Conservation (phyloP, 37 sponge, comb jelly and placozoan genomes). For the Tethya wilhelma region DNA sequence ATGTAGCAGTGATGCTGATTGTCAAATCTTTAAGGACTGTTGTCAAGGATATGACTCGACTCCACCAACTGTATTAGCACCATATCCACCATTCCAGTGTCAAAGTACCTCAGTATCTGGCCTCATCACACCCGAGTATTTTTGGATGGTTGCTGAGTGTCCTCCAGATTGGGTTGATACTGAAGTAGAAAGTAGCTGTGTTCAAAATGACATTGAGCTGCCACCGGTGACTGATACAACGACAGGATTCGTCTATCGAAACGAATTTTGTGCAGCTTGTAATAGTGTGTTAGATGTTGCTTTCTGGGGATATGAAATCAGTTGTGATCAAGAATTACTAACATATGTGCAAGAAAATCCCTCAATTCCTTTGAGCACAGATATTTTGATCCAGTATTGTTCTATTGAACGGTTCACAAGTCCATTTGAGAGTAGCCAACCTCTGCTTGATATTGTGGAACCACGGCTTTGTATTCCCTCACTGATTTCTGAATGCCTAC, state of each 20-base stretch:
- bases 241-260: conserved; percentile 48
- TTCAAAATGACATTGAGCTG: background rate
- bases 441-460: too few species aligned
- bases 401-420: too few species aligned
- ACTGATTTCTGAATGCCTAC: too few species aligned
- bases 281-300: too few species aligned
- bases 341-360: too few species aligned
- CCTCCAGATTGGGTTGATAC: conserved; percentile 8
- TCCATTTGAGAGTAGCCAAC: too few species aligned
- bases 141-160: conserved; percentile 33
- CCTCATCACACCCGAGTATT: background rate
- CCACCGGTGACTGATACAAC: conserved; percentile 35
- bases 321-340: too few species aligned
- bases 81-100: background rate
- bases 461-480: too few species aligned
- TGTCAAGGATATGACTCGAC: background rate
- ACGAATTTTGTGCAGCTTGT: conserved; percentile 55
- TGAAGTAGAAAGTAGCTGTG: background rate
- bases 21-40: conserved; percentile 32
- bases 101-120: background rate
- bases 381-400: too few species aligned
- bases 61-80: too few species aligned
- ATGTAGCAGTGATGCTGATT: conserved; percentile 33
- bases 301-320: too few species aligned
- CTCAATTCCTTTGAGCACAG: too few species aligned